Evolutionary conservation across 2,113 vertebrate species (phyloP).

Genomic region (Mixornis gularis): DNA sequence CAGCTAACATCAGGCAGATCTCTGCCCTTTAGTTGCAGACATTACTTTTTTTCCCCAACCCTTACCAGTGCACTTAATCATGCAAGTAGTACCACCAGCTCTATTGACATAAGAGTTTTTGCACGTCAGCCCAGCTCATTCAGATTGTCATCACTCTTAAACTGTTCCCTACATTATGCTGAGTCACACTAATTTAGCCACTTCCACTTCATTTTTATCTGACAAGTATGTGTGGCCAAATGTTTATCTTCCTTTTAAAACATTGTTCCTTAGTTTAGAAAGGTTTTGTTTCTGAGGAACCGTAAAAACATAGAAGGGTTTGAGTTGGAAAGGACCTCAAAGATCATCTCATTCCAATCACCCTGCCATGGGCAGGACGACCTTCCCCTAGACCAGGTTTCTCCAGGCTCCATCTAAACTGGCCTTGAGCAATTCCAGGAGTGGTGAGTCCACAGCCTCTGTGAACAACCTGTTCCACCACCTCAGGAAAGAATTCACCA

Average conservation of each 20-base stretch:
- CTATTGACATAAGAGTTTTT: not conserved
- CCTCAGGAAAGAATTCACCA: not conserved
- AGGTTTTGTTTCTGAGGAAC: not conserved
- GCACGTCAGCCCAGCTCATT: not conserved
- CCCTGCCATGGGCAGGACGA: not conserved
- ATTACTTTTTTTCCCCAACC: fast-evolving
- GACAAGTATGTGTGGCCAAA: not conserved
- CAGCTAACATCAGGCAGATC: not conserved
- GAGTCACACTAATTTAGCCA: not conserved
- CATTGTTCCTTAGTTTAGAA: not conserved
- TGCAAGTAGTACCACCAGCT: not conserved
- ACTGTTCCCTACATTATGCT: not conserved
- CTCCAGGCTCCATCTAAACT: not conserved
- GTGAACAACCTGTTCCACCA: not conserved
- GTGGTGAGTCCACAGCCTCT: not conserved
- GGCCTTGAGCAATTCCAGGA: not conserved
- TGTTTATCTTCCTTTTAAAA: not conserved
- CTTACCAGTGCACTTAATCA: not conserved
- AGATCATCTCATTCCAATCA: fast-evolving
- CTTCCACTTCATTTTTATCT: not conserved
- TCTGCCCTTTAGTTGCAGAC: not conserved
- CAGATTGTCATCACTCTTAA: not conserved
- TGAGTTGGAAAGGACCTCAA: not conserved
- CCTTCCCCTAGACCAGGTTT: not conserved
- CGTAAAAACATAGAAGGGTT: not conserved